Evolutionary conservation across 2,113 vertebrate species (phyloP).

Genomic region (Salvelinus namaycush): DNA sequence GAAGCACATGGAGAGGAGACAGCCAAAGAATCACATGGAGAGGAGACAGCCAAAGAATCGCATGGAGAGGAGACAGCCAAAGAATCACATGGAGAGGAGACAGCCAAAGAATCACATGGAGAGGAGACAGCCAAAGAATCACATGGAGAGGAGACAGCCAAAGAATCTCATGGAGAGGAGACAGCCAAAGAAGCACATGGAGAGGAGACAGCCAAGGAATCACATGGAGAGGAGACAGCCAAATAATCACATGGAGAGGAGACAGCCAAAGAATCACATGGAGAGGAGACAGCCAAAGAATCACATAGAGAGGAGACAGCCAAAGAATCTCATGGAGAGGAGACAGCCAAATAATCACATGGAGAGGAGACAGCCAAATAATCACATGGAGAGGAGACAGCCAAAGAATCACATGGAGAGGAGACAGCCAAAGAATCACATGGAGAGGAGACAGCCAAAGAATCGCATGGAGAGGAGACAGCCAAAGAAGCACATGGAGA

Average conservation of each 20-base stretch:
- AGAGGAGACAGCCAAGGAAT: neutral
- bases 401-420: neutral
- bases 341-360: slow-evolving; percentile 32
- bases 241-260: neutral
- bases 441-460: neutral
- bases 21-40: neutral
- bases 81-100: neutral
- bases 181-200: neutral
- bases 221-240: neutral
- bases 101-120: neutral
- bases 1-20: neutral
- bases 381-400: neutral
- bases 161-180: neutral
- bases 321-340: neutral
- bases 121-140: slow-evolving; percentile 34
- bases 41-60: neutral
- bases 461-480: neutral
- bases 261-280: neutral
- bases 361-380: neutral
- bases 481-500: neutral
- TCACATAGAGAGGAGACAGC: neutral
- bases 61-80: neutral
- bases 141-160: neutral
- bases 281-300: neutral
- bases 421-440: neutral